phyloP scores from a whole-genome alignment of 2,888 invertebrate genomes.

The Exocentrus adspersus region DNA sequence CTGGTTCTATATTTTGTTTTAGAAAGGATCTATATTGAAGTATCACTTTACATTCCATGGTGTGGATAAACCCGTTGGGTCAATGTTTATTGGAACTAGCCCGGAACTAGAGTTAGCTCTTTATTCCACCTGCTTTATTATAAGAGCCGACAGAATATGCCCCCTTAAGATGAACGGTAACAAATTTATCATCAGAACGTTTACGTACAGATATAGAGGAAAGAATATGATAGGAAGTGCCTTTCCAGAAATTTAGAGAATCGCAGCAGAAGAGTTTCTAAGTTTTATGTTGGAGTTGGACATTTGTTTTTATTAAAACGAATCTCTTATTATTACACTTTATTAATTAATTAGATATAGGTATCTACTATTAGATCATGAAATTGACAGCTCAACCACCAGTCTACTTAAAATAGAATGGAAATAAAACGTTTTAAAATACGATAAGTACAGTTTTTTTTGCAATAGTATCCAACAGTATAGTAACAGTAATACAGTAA shows the following conservation, averaged over 20 bases:
- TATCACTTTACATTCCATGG: conserved; percentile 77
- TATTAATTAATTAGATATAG: too few relatives aligned
- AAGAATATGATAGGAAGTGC: conserved; percentile 84
- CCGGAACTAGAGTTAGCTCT: conserved; percentile 92
- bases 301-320: too few relatives aligned
- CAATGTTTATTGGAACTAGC: conserved; percentile 85
- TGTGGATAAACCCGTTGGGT: conserved; percentile 79
- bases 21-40: conserved; percentile 83
- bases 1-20: conserved; percentile 54
- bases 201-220: conserved; percentile 76
- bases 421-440: too few relatives aligned
- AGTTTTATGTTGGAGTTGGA: too few relatives aligned
- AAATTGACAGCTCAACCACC: too few relatives aligned
- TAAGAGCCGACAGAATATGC: conserved; percentile 79
- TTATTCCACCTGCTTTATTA: conserved; percentile 86
- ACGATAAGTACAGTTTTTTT: too few relatives aligned
- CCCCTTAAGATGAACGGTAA: conserved; percentile 78
- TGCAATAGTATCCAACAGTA: too few relatives aligned
- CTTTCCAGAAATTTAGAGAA: conserved; percentile 77
- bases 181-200: conserved; percentile 78
- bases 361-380: too few relatives aligned
- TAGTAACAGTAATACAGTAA: too few relatives aligned
- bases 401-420: too few relatives aligned
- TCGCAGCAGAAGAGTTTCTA: neutral
- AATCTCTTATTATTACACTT: too few relatives aligned